Conservation (phyloP, 1,140 invertebrate genomes). For the Drosophila mayri region DNA sequence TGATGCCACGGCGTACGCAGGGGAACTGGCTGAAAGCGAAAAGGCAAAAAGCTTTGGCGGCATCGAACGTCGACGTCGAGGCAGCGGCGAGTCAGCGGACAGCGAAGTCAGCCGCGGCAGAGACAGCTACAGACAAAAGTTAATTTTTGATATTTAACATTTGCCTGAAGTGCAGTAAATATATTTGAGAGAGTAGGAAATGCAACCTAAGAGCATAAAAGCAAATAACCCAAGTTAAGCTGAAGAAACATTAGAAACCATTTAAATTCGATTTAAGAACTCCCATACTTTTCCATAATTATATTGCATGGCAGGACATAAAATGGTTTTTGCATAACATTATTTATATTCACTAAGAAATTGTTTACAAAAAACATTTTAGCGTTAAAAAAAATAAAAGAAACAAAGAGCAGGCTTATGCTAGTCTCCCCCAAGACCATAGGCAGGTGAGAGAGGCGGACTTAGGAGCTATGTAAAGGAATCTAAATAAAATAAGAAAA, state of each 20-base stretch:
- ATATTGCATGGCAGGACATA: neutral
- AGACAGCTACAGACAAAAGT: constrained; percentile 1
- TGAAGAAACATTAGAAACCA: neutral
- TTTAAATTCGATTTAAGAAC: neutral
- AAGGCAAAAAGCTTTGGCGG: constrained; percentile 39
- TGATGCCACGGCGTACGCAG: constrained; percentile 54
- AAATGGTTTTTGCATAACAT: neutral
- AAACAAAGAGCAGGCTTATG: neutral
- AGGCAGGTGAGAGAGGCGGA: constrained; percentile 4
- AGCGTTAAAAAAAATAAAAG: neutral
- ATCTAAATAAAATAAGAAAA: neutral
- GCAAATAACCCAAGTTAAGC: neutral
- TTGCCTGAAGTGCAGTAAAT: neutral
- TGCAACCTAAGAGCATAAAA: neutral
- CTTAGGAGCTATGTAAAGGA: constrained; percentile 22
- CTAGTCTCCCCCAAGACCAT: neutral
- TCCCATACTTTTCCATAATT: neutral
- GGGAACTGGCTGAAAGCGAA: constrained; percentile 47
- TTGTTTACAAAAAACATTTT: constrained; percentile 4
- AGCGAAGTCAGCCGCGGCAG: constrained; percentile 1
- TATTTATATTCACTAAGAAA: constrained; percentile 6
- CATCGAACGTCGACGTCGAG: constrained; percentile 1
- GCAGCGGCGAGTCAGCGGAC: neutral
- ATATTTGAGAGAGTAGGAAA: neutral
- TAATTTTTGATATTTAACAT: neutral